A percentile compares a stretch with the other conserved stretches of the same genome.
Evolutionary conservation across 2,888 invertebrate genomes (phyloP).

Genomic region (Eugnorisma glareosa): DNA sequence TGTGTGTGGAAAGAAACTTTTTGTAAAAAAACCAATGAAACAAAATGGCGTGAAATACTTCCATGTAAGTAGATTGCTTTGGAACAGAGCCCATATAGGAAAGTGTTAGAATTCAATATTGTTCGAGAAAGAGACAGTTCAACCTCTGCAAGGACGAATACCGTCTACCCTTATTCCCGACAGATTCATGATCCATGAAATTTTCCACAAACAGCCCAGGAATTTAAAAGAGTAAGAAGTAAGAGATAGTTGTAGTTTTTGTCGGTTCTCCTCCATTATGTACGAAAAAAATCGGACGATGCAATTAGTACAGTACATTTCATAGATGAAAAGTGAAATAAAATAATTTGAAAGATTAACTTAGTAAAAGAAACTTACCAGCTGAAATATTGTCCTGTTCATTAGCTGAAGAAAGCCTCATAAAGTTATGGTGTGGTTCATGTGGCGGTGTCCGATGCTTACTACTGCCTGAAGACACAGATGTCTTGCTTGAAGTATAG

Average conservation of each 20-base stretch:
- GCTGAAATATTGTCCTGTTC: conserved; percentile 86
- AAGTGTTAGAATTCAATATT: neutral
- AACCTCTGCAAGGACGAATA: neutral
- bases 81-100: neutral
- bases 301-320: too few species aligned
- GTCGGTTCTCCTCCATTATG: neutral
- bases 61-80: neutral
- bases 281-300: neutral
- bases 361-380: conserved; percentile 71
- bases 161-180: neutral
- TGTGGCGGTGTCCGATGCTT: conserved; percentile 81
- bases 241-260: neutral
- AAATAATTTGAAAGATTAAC: neutral
- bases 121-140: neutral
- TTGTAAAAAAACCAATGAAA: neutral
- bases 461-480: conserved; percentile 83
- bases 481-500: conserved; percentile 84
- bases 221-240: neutral
- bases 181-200: neutral
- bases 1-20: neutral
- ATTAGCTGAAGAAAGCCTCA: conserved; percentile 84
- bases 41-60: neutral
- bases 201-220: neutral
- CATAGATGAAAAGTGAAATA: too few species aligned
- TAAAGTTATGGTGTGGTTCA: conserved; percentile 81